Base-by-base conservation (phyloP, 64 coral and sea anemone species). In the Acropora tenuis region DNA sequence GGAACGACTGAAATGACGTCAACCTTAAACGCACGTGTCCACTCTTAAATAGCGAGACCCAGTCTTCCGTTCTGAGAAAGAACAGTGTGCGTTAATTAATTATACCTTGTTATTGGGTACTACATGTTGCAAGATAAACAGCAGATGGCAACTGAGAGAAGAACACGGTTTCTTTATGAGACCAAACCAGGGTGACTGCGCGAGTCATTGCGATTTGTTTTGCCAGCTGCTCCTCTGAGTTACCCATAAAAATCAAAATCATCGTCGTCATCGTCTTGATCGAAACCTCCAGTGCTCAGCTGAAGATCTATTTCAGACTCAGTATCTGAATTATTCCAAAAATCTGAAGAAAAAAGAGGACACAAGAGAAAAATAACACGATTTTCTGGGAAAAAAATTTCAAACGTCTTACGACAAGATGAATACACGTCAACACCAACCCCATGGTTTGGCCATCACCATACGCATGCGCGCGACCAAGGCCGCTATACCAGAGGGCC, bases 181-280 rank as follows among this genome's bases (percentile, higher is more conserved):
- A 63, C 13, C 60, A 15, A 63, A 13, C 60, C 60, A 15, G 60
- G 60, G 2, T 15, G 10, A 63, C 13, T 63, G 4, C 9, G 9
- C 52, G 60, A 63, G 10, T 63, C 30, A 13, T 63, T 2, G 60
- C 60, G 60, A 8, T 55, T 13, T 63, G 16, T 63, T 63, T 63
- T 55, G 3, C 52, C 60, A 63, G 60, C 9, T 55, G 60, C 13
- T 8, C 8, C 13, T 63, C 16, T 84, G 60, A 48, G 1, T 85
- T 49, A 97, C 58, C 92, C 95, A 47, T 97, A 97, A 52, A 97
- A 97, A 88, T 97, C 95, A 75, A 94, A 93, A 74, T 97, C 95
- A 40, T 96, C 95, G 11, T 86, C 95, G 45, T 96, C 95, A 17
- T 86, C 80, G 15, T 93, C 92, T 66, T 80, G 88, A 7, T 97